Base-by-base conservation (phyloP, 1,140 invertebrate genomes). In the Heliothis virescens region DNA sequence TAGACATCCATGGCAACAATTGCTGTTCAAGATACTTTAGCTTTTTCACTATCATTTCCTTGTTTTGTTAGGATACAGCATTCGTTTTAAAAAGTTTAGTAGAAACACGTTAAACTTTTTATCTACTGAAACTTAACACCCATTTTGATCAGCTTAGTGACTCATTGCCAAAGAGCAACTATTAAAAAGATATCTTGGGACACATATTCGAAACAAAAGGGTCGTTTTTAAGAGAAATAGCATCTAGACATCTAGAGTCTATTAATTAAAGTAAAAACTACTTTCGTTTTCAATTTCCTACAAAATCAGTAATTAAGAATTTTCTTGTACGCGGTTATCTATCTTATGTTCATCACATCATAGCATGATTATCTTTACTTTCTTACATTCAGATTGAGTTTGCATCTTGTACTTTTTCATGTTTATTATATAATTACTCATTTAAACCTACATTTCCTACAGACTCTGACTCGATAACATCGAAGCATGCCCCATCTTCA, bases 401-500 rank as follows among this genome's bases (percentile, higher is more conserved):
- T 26, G 11, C 12, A 13, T 21, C 11, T 52, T 5, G 13, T 52
- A 15, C 21, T n/a, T 52, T 26, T 4, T 53, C 29, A 18, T 53
- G 67, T 53, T 34, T 50, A 48, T 52, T 41, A 41, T 41, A 9
- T 57, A 12, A 34, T 65, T 52, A 55, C 73, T 62, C 5, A 63
- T 65, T 11, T 29, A 52, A 50, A 65, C 34, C 16, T 65, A 34
- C 41, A 72, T 81, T 83, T 83, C 78, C 79, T 80, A 55, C 89
- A 90, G 92, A 93, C 62, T 82, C 91, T 73, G 90, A 93, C 65
- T 79, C 78, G 26, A 83, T 85, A 83, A 84, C 86, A 84, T 63
- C 86, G 82, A 90, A 92, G 83, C 87, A 90, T 91, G 87, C 84
- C 86, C 85, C 88, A 79, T 83, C 85, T 79, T 76, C 83, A 80